These are phyloP conservation scores for Epizoanthus stellaris DNA, from an alignment of 92 coral and sea anemone species.

Conservation along the genomic window DNA sequence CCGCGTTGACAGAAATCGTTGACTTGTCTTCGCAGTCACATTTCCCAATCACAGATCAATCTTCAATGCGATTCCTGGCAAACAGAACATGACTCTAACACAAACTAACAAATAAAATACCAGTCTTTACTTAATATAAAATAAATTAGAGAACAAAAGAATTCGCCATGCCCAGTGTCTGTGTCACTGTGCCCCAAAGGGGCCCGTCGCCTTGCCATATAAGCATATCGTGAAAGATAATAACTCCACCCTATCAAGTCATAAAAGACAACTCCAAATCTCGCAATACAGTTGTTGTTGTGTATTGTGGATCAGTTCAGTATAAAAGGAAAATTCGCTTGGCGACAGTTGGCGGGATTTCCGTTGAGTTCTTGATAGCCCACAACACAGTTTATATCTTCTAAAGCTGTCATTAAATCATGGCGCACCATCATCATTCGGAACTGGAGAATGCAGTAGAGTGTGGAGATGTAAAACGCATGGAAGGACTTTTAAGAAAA, in stretches of 20 bases:
- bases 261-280: slow-evolving; percentile 4
- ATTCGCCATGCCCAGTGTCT: neutral
- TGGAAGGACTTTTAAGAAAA: slow-evolving; percentile 9
- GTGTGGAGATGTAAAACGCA: slow-evolving; percentile 8
- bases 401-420: neutral
- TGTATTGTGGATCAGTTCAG: neutral
- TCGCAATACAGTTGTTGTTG: too few species aligned
- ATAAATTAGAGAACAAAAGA: slow-evolving; percentile 14
- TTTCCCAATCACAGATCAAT: too few species aligned
- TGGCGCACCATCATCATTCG: slow-evolving; percentile 35
- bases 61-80: neutral
- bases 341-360: neutral
- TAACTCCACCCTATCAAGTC: slow-evolving; percentile 4
- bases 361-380: neutral
- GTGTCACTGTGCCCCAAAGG: neutral
- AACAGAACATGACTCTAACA: neutral
- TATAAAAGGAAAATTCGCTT: neutral
- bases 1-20: too few species aligned
- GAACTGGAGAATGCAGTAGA: slow-evolving; percentile 27
- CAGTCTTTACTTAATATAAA: neutral
- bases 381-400: neutral
- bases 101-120: neutral
- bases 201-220: slow-evolving; percentile 18
- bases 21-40: too few species aligned
- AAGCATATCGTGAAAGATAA: neutral